Conservation (phyloP, 2,797 vertebrate species). For the Pogonophryne albipinna region DNA sequence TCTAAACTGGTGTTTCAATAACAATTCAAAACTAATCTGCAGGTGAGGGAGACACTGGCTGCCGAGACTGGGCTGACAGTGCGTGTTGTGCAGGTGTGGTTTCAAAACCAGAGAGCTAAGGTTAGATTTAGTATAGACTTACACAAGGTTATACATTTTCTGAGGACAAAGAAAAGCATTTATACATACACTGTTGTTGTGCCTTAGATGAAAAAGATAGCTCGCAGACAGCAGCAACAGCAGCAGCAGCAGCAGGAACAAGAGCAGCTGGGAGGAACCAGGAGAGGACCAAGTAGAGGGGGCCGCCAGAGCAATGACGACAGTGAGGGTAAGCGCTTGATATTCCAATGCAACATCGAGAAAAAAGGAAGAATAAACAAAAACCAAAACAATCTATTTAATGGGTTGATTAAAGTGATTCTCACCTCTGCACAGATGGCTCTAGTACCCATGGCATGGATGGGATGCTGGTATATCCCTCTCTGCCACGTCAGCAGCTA, state of each 20-base stretch:
- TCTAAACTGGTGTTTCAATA: conserved; percentile 2
- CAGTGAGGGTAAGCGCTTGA: conserved; percentile 87
- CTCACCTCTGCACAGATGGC: conserved; percentile 78
- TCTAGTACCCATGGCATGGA: conserved; percentile 90
- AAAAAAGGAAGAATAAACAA: conserved; percentile 5
- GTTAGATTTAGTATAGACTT: conserved; percentile 70
- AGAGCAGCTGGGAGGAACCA: conserved; percentile 88
- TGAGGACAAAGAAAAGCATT: conserved; percentile 1
- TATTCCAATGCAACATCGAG: conserved; percentile 14
- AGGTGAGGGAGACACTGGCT: conserved; percentile 93
- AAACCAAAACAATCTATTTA: conserved; percentile 48
- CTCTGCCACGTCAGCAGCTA: conserved; percentile 89
- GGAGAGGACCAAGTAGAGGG: conserved; percentile 85
- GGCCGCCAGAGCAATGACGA: conserved; percentile 91
- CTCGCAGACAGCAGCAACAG: conserved; percentile 90
- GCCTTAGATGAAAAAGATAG: conserved; percentile 93
- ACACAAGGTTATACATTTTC: background rate
- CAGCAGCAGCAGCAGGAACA: conserved; percentile 92
- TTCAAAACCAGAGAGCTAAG: conserved; percentile 95
- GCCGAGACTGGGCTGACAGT: conserved; percentile 93
- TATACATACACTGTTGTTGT: conserved; percentile 28
- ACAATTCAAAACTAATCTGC: conserved; percentile 18
- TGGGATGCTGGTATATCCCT: conserved; percentile 88
- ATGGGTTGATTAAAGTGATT: conserved; percentile 18
- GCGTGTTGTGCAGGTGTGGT: conserved; percentile 94